A percentile compares a stretch with the other conserved stretches of the same genome.
Evolutionary conservation across 2,888 invertebrate species (phyloP).

Genomic region (Lymantria dispar): DNA sequence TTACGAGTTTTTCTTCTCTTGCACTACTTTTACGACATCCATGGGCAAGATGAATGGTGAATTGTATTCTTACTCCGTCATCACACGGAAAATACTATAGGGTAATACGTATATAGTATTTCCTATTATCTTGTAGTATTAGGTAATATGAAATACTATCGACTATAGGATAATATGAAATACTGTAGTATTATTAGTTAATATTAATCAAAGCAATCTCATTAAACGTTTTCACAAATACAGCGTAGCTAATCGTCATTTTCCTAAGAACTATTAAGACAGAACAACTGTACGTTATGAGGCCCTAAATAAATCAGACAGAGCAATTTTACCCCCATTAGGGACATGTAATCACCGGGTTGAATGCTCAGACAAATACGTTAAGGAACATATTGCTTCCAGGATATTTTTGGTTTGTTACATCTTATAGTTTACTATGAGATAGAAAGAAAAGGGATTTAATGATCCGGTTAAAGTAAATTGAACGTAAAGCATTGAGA

Average conservation of each 20-base stretch:
- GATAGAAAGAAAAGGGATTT: background rate
- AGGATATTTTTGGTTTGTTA: constrained; percentile 4
- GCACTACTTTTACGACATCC: too few relatives aligned
- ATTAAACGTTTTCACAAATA: too few relatives aligned
- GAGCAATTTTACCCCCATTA: constrained; percentile 49
- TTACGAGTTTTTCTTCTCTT: too few relatives aligned
- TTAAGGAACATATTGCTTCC: constrained; percentile 14
- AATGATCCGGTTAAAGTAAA: background rate
- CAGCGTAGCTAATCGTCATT: background rate
- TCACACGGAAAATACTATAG: too few relatives aligned
- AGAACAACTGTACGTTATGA: background rate
- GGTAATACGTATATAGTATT: too few relatives aligned
- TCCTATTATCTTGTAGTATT: too few relatives aligned
- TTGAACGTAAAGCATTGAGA: background rate
- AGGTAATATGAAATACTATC: too few relatives aligned
- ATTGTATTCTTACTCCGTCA: too few relatives aligned
- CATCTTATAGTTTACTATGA: constrained; percentile 1
- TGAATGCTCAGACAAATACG: constrained; percentile 21
- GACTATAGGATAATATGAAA: too few relatives aligned
- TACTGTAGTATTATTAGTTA: too few relatives aligned
- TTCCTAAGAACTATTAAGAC: background rate
- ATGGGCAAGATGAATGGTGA: too few relatives aligned
- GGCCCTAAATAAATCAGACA: constrained; percentile 48
- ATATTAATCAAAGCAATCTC: too few relatives aligned
- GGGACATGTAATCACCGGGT: constrained; percentile 29